Evolutionary conservation across 2,113 vertebrate genomes (phyloP).

Genomic region (Pipra filicauda): DNA sequence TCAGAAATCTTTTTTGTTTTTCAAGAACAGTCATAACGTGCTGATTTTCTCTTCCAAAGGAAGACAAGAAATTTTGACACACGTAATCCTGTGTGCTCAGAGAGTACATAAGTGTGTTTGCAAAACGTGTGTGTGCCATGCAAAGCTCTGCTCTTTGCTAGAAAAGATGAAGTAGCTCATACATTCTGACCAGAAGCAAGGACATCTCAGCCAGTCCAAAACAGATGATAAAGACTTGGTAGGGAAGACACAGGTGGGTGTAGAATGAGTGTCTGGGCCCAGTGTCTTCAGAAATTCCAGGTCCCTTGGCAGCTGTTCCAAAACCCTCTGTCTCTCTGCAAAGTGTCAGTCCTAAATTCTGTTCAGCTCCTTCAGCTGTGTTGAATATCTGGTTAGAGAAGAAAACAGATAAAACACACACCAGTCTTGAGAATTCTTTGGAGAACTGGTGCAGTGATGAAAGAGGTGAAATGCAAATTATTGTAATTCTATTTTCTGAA

Average conservation of each 20-base stretch:
- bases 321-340: rapidly evolving
- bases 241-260: background rate
- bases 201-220: background rate
- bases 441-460: background rate
- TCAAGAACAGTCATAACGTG: background rate
- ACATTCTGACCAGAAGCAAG: background rate
- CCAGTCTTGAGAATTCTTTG: background rate
- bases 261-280: background rate
- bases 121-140: background rate
- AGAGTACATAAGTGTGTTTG: background rate
- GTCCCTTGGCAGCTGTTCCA: rapidly evolving
- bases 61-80: background rate
- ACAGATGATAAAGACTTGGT: rapidly evolving
- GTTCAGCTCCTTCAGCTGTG: background rate
- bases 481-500: background rate
- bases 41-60: background rate
- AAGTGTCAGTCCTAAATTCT: background rate
- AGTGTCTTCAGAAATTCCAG: no score
- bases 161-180: background rate
- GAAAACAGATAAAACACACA: background rate
- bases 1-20: background rate
- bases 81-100: background rate
- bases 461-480: background rate
- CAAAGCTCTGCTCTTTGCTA: background rate
- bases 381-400: background rate